Conservation (phyloP, 2,113 vertebrate species). For the Emydura subglobosa region DNA sequence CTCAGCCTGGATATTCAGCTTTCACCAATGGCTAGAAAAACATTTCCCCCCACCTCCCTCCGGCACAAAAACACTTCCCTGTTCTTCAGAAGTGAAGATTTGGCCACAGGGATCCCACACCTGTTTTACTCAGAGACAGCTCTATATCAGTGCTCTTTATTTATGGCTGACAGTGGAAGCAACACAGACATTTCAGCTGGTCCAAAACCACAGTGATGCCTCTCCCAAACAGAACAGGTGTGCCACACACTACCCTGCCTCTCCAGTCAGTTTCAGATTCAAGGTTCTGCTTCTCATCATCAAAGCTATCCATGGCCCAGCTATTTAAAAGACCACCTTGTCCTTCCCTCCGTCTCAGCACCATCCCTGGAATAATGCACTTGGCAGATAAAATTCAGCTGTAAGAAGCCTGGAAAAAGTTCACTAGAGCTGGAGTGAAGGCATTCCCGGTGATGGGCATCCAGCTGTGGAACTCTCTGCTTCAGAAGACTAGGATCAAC, state of each 20-base stretch:
- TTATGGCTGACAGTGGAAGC: not conserved
- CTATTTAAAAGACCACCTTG: not conserved
- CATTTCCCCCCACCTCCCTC: not conserved
- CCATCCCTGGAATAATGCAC: no score
- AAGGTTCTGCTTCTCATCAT: not conserved
- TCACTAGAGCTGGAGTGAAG: no score
- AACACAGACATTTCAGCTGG: fast-evolving
- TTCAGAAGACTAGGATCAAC: no score
- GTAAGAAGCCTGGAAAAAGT: no score
- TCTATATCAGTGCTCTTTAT: fast-evolving
- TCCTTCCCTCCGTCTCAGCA: no score
- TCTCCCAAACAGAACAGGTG: not conserved
- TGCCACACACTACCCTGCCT: not conserved
- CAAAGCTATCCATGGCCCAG: not conserved
- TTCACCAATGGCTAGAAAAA: not conserved
- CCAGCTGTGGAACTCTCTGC: no score
- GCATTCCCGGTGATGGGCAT: no score
- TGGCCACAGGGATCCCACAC: fast-evolving
- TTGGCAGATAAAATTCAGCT: no score
- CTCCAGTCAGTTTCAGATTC: not conserved
- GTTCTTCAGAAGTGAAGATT: not conserved
- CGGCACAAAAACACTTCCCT: fast-evolving
- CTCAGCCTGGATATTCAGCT: fast-evolving
- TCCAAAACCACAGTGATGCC: fast-evolving
- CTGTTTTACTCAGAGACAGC: not conserved